phyloP scores from a whole-genome alignment of 2,888 invertebrate species.

The Dynastes maya region DNA sequence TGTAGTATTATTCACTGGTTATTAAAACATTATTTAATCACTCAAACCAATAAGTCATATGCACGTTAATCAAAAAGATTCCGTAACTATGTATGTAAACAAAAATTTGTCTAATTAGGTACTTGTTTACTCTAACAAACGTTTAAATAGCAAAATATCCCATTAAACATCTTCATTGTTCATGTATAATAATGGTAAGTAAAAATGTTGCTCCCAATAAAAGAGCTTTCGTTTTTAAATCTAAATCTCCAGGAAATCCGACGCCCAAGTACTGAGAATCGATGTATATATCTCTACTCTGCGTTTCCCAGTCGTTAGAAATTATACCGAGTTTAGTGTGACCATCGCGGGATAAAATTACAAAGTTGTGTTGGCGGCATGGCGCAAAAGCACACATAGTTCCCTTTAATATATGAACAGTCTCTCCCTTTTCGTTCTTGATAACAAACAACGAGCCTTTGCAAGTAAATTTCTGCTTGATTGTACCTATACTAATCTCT shows the following conservation, averaged over 20 bases:
- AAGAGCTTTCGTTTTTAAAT: constrained; percentile 18
- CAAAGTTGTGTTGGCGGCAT: constrained; percentile 18
- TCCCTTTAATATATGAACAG: constrained; percentile 21
- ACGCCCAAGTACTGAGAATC: constrained; percentile 32
- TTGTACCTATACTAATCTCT: constrained; percentile 18
- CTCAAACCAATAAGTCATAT: too few species aligned
- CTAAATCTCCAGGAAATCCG: constrained; percentile 24
- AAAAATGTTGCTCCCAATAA: constrained; percentile 30
- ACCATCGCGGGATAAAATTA: constrained; percentile 14
- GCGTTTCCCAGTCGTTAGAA: constrained; percentile 10
- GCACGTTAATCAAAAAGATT: too few species aligned
- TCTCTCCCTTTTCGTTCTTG: constrained; percentile 22
- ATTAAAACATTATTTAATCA: too few species aligned
- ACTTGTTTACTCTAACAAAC: too few species aligned
- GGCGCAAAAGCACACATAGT: background rate
- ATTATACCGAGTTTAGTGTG: constrained; percentile 20
- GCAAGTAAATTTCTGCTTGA: constrained; percentile 33
- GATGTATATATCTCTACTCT: background rate
- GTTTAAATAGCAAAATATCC: too few species aligned
- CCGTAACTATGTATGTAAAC: too few species aligned
- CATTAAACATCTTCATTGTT: constrained; percentile 1
- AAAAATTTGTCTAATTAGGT: too few species aligned
- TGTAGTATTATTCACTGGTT: too few species aligned
- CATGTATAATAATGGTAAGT: constrained; percentile 18
- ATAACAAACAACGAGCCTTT: constrained; percentile 26